Conservation (phyloP, 2,888 invertebrate genomes). For the Holacanthella duospinosa region DNA sequence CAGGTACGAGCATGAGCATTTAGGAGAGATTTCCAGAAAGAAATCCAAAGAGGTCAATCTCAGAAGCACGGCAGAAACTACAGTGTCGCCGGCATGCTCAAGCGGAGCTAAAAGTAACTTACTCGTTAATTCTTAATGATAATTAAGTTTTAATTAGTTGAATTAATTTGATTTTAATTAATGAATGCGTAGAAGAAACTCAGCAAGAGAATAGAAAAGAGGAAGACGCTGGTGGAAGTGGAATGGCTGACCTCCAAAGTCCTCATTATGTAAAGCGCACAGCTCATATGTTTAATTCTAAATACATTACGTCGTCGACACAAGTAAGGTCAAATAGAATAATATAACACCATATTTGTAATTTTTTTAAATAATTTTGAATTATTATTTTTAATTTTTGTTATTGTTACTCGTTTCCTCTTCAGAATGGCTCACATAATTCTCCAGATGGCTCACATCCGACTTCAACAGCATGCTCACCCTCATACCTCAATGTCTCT, state of each 20-base stretch:
- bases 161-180: background rate
- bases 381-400: background rate
- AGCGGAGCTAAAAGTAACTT: background rate
- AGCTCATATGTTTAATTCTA: conserved; percentile 38
- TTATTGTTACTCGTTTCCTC: background rate
- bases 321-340: no score
- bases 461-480: conserved; percentile 60
- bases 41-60: background rate
- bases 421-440: background rate
- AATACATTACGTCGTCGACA: conserved; percentile 14
- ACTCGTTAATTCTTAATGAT: background rate
- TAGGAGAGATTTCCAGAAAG: background rate
- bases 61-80: no score
- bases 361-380: background rate
- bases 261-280: conserved; percentile 44
- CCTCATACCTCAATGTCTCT: conserved; percentile 77
- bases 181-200: background rate
- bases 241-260: conserved; percentile 36
- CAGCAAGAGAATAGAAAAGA: no score
- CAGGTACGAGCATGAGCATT: background rate
- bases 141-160: background rate
- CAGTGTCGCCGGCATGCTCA: background rate
- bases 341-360: no score
- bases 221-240: no score
- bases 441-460: background rate